Evolutionary conservation across 2,888 invertebrate genomes (phyloP).

Genomic region (Timandra comae): DNA sequence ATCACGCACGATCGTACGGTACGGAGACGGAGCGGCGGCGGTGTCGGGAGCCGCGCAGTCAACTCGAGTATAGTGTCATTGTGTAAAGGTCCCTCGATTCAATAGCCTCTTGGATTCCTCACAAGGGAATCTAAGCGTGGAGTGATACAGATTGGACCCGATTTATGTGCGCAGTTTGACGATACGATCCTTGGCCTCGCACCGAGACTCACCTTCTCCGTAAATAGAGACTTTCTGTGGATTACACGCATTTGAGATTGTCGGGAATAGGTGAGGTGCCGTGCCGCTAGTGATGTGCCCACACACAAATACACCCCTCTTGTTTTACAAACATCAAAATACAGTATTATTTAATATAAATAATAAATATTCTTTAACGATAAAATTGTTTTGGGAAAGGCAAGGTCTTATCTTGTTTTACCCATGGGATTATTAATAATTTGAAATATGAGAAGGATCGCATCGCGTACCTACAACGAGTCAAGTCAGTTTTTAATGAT

Average conservation of each 20-base stretch:
- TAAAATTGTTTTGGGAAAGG: too few relatives aligned
- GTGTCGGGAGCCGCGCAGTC: too few relatives aligned
- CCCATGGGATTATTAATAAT: too few relatives aligned
- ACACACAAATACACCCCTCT: too few relatives aligned
- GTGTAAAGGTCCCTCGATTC: slow-evolving; percentile 11
- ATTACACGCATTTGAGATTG: slow-evolving; percentile 39
- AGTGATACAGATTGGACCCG: slow-evolving; percentile 40
- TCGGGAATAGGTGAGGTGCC: slow-evolving; percentile 28
- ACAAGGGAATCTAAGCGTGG: slow-evolving; percentile 14
- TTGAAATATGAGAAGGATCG: too few relatives aligned
- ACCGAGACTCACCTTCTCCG: slow-evolving; percentile 10
- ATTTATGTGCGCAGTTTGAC: slow-evolving; percentile 34
- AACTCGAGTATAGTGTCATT: slow-evolving; percentile 5
- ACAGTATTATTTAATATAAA: too few relatives aligned
- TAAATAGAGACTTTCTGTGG: slow-evolving; percentile 30
- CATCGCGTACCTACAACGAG: too few relatives aligned
- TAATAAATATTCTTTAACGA: too few relatives aligned
- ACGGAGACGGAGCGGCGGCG: slow-evolving; percentile 1
- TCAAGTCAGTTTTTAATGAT: too few relatives aligned
- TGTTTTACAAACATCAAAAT: too few relatives aligned
- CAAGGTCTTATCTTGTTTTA: too few relatives aligned
- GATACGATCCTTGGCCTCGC: slow-evolving; percentile 23
- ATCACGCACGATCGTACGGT: slow-evolving; percentile 2
- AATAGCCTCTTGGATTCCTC: slow-evolving; percentile 11
- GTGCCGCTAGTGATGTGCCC: slow-evolving; percentile 27